Evolutionary conservation across 2,888 invertebrate species (phyloP), one percentile per base, ranked within the genome.

Genomic region (Hypercompe scribonia): DNA sequence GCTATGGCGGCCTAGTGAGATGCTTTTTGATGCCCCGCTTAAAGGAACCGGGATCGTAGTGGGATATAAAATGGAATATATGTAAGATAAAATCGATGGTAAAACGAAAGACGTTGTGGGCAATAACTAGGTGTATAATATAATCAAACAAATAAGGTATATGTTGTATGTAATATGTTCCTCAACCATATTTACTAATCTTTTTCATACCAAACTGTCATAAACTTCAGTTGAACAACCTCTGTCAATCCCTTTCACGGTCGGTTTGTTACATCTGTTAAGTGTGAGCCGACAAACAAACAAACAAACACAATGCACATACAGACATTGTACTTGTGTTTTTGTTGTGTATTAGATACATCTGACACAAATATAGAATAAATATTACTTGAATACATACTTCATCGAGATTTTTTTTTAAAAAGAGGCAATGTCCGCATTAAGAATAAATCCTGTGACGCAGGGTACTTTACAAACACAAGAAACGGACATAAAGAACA

Each of bases 271-370:
- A 50, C 82, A 85, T 85, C 81, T 83, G 82, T 78, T 76, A 81
- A 81, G 82, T 80, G 83, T 83, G 72, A 75, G 81, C 79, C 77
- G 73, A 76, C 82, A 81, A 77, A 82, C 83, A 84, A 85, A 88
- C 87, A 90, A 87, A 88, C 86, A 89, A 81, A 88, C 84, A 88
- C 54, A 66, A 61, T 73, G 50, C 21, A 65, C 36, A 63, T 3
- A 54, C 34, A 68, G 28, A 54, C n/a, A 54, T 54, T 54, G 50
- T 54, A 54, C 21, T 7, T n/a, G n/a, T 39, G 39, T 39, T 39
- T 24, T 8, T n/a, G n/a, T 54, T 54, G 50, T 54, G 50, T 71
- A 50, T 68, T 65, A 58, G 11, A 61, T 28, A 73, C 46, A 33
- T 72, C 11, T 33, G 21, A 50, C 39, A 50, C n/a, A n/a, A n/a